A percentile compares a stretch with the other conserved stretches of the same genome.
phyloP scores from a whole-genome alignment of 2,797 vertebrate genomes.

The Chaenodraco wilsoni region DNA sequence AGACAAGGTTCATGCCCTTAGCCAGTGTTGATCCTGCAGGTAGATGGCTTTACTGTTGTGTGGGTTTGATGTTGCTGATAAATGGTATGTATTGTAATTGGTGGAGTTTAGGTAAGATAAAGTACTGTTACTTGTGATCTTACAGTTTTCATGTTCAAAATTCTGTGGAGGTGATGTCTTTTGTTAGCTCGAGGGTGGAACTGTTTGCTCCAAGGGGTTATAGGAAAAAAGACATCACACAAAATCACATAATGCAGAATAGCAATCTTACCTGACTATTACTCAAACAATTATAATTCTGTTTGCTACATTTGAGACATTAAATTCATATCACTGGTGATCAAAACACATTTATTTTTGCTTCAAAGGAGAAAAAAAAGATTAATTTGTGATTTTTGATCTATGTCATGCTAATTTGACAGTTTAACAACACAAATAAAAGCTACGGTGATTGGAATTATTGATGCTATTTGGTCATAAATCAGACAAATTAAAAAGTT shows the following conservation, averaged over 20 bases:
- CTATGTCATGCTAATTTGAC: background rate
- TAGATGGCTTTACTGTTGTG: slow-evolving; percentile 14
- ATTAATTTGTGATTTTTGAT: background rate
- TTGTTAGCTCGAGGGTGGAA: background rate
- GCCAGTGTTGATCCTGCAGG: slow-evolving; percentile 41
- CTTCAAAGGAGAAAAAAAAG: background rate
- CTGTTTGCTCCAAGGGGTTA: background rate
- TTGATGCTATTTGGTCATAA: background rate
- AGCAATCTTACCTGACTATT: background rate
- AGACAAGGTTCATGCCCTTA: slow-evolving; percentile 47
- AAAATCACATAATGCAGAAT: background rate
- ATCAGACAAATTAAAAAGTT: background rate
- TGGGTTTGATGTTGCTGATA: slow-evolving; percentile 19
- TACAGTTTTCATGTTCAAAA: background rate
- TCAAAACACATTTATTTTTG: background rate
- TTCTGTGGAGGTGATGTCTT: background rate
- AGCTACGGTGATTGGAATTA: background rate
- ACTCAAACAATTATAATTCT: background rate
- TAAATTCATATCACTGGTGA: background rate
- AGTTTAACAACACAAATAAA: background rate
- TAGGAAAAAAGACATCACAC: background rate
- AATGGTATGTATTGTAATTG: background rate
- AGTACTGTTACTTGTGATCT: background rate
- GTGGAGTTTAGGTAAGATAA: background rate
- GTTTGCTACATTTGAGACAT: background rate